Conservation (phyloP, 2,113 vertebrate genomes). For the Progne subis region DNA sequence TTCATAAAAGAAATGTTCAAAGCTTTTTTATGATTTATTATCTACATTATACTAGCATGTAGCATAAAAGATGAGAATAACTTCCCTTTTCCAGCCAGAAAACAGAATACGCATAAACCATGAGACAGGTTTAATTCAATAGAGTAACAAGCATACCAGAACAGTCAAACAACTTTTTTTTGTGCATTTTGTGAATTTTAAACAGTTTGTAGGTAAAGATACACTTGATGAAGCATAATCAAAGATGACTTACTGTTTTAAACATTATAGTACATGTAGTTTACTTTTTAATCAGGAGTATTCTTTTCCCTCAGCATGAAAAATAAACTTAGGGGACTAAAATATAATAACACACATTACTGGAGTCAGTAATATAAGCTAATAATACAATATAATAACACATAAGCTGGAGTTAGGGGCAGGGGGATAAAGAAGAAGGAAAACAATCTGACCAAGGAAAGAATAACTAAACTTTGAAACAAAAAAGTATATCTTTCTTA, state of each 20-base stretch:
- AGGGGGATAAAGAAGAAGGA: not conserved
- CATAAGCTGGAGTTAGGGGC: rapidly evolving
- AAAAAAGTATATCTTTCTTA: not conserved
- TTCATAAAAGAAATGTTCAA: not conserved
- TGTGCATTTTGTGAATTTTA: not conserved
- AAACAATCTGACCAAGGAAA: not conserved
- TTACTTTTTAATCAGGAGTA: constrained; percentile 30
- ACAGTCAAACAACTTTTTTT: not conserved
- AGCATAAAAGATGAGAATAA: not conserved
- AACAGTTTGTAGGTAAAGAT: not conserved
- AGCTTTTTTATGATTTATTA: not conserved
- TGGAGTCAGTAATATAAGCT: too few relatives aligned
- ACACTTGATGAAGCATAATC: not conserved
- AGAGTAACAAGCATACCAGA: not conserved
- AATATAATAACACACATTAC: not conserved
- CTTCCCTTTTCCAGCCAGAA: not conserved
- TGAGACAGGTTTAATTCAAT: not conserved
- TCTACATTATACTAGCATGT: not conserved
- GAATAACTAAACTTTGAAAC: constrained; percentile 23
- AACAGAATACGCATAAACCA: not conserved
- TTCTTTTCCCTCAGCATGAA: not conserved
- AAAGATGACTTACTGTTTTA: not conserved
- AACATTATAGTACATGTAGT: not conserved
- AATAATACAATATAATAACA: not conserved
- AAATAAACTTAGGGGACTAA: not conserved